A percentile compares a stretch with the other conserved stretches of the same genome.
Evolutionary conservation across 1,140 invertebrate species (phyloP).

Genomic region (Heliconius himera): DNA sequence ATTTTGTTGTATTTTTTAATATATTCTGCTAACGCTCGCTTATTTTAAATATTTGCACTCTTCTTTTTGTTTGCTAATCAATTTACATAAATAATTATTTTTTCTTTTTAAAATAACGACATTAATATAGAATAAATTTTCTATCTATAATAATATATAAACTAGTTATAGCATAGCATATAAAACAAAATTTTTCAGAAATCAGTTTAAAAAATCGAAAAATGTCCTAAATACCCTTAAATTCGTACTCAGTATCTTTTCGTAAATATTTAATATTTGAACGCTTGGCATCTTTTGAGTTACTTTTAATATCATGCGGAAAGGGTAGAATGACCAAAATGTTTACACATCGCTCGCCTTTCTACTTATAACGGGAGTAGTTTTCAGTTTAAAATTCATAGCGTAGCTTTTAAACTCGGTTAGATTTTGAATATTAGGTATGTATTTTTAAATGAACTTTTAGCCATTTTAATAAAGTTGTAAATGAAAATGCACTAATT

Average conservation of each 20-base stretch:
- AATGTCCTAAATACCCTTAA: background rate
- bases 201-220: background rate
- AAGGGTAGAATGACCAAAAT: slow-evolving; percentile 34
- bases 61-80: background rate
- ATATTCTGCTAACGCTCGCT: background rate
- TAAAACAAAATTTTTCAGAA: background rate
- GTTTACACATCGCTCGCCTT: slow-evolving; percentile 59
- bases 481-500: slow-evolving; percentile 11
- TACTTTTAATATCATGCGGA: slow-evolving; percentile 28
- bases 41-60: background rate
- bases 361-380: slow-evolving; percentile 52
- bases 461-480: slow-evolving; percentile 52
- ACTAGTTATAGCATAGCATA: too few relatives aligned
- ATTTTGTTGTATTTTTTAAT: slow-evolving; percentile 6
- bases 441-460: slow-evolving; percentile 60
- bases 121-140: too few relatives aligned
- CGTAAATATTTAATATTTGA: background rate
- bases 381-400: slow-evolving; percentile 72
- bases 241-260: background rate
- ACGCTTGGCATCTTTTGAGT: slow-evolving; percentile 18
- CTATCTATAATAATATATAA: too few relatives aligned
- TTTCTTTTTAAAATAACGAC: too few relatives aligned
- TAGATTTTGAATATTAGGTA: slow-evolving; percentile 57
- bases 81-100: background rate
- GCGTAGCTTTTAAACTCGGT: slow-evolving; percentile 63